Percentiles rank a stretch among this genome's conserved stretches.
phyloP scores from a whole-genome alignment of 2,113 vertebrate species.

The Polypterus senegalus region DNA sequence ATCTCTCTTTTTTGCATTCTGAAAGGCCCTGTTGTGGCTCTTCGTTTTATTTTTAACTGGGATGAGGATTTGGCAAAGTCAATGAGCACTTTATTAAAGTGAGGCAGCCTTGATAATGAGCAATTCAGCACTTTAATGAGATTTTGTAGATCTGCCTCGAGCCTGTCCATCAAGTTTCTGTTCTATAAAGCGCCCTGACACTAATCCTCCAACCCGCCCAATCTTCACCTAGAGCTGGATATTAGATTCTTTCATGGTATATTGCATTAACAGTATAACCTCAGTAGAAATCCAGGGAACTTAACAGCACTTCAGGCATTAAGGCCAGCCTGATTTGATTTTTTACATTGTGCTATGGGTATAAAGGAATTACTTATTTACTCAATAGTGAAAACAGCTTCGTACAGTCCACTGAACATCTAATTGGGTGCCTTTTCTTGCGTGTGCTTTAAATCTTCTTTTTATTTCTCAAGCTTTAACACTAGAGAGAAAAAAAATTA shows the following conservation, averaged over 20 bases:
- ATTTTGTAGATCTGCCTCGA: slow-evolving; percentile 70
- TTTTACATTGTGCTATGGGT: slow-evolving; percentile 41
- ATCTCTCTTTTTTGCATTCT: not conserved
- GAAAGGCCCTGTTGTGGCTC: not conserved
- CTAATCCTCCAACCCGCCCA: slow-evolving; percentile 68
- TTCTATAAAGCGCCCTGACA: slow-evolving; percentile 71
- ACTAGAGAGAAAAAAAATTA: too few species aligned
- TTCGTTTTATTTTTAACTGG: slow-evolving; percentile 18
- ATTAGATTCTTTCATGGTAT: slow-evolving; percentile 70
- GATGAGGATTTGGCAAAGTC: slow-evolving; percentile 70
- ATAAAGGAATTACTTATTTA: slow-evolving; percentile 58
- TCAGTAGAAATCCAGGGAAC: slow-evolving; percentile 64
- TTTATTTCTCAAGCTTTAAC: not conserved
- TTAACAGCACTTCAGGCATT: slow-evolving; percentile 66
- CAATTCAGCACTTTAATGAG: slow-evolving; percentile 75
- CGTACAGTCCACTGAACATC: slow-evolving; percentile 43
- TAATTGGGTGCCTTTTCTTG: slow-evolving; percentile 50
- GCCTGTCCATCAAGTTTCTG: slow-evolving; percentile 69
- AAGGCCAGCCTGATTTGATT: slow-evolving; percentile 60
- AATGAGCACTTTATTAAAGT: slow-evolving; percentile 74
- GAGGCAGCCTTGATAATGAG: slow-evolving; percentile 61
- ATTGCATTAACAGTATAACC: slow-evolving; percentile 68
- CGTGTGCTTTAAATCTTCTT: slow-evolving; percentile 40
- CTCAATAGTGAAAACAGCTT: slow-evolving; percentile 53
- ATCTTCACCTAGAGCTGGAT: slow-evolving; percentile 65